A percentile compares a stretch with the other conserved stretches of the same genome.
These are phyloP conservation scores for Pandemis corylana DNA, from an alignment of 2,888 invertebrate species.

Conservation along the genomic window DNA sequence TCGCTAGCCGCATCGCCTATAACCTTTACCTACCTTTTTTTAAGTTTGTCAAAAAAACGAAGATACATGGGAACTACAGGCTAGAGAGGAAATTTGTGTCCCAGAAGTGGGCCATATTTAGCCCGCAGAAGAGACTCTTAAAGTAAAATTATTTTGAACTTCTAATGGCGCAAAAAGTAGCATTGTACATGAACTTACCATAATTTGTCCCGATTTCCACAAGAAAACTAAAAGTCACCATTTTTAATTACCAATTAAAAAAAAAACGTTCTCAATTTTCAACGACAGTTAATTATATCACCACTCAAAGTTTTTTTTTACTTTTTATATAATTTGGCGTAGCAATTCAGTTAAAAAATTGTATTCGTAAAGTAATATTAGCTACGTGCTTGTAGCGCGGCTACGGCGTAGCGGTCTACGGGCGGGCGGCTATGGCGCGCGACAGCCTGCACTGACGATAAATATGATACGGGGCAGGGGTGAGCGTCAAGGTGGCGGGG, in stretches of 20 bases:
- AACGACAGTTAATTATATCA: not conserved
- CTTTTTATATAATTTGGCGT: not conserved
- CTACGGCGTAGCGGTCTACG: constrained; percentile 55
- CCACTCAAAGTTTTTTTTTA: not conserved
- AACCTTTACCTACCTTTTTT: too few relatives aligned
- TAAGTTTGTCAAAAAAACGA: too few relatives aligned
- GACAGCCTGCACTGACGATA: constrained; percentile 48
- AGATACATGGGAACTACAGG: too few relatives aligned
- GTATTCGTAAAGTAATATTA: not conserved
- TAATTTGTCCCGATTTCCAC: not conserved
- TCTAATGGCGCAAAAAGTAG: too few relatives aligned
- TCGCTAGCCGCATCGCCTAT: too few relatives aligned
- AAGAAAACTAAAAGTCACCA: constrained; percentile 23
- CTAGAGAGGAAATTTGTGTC: too few relatives aligned
- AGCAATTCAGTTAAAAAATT: not conserved
- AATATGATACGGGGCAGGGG: constrained; percentile 20
- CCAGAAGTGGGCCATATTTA: too few relatives aligned
- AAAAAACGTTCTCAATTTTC: not conserved
- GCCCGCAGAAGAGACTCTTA: too few relatives aligned
- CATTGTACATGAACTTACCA: constrained; percentile 20
- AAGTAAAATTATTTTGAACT: too few relatives aligned
- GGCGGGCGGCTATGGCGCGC: constrained; percentile 62
- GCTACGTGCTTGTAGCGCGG: constrained; percentile 49
- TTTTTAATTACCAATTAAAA: constrained; percentile 7
- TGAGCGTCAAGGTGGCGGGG: constrained; percentile 9